These are phyloP conservation scores for Molossus alvarezi DNA, from an alignment of 2,797 vertebrate genomes.

Conservation along the genomic window DNA sequence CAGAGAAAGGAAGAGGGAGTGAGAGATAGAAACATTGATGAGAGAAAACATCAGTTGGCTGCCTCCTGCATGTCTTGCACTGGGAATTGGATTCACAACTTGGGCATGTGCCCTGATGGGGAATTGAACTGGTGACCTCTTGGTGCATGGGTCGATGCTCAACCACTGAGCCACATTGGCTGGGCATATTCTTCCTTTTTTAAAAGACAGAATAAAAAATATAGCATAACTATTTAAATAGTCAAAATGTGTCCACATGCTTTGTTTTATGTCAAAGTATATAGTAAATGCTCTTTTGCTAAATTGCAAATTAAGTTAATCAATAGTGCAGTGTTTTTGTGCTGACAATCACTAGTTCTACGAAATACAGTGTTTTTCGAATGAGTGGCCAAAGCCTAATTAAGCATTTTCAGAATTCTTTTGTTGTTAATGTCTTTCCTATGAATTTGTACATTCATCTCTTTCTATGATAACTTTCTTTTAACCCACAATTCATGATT, in stretches of 20 bases:
- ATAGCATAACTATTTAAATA: background rate
- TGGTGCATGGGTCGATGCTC: too few species aligned
- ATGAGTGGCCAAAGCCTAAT: background rate
- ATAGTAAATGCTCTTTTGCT: background rate
- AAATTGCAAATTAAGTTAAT: background rate
- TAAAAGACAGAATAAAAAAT: background rate
- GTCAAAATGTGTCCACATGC: background rate
- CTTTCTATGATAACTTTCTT: background rate
- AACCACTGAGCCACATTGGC: too few species aligned
- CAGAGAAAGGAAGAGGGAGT: too few species aligned
- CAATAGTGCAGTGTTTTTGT: background rate
- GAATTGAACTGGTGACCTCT: too few species aligned
- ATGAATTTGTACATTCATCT: background rate
- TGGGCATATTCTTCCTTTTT: conserved; percentile 6
- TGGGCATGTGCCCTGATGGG: too few species aligned
- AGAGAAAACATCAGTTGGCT: too few species aligned
- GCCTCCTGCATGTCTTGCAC: too few species aligned
- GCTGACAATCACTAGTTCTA: background rate
- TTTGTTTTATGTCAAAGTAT: conserved; percentile 33
- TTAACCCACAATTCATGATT: background rate
- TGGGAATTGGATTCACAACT: too few species aligned
- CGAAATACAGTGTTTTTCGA: background rate
- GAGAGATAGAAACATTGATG: too few species aligned
- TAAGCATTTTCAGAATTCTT: background rate
- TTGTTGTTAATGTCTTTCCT: conserved; percentile 8